Percentiles rank a stretch among this genome's conserved stretches.
These are phyloP conservation scores for Bufo bufo DNA, from an alignment of 2,113 vertebrate genomes.

Conservation along the genomic window DNA sequence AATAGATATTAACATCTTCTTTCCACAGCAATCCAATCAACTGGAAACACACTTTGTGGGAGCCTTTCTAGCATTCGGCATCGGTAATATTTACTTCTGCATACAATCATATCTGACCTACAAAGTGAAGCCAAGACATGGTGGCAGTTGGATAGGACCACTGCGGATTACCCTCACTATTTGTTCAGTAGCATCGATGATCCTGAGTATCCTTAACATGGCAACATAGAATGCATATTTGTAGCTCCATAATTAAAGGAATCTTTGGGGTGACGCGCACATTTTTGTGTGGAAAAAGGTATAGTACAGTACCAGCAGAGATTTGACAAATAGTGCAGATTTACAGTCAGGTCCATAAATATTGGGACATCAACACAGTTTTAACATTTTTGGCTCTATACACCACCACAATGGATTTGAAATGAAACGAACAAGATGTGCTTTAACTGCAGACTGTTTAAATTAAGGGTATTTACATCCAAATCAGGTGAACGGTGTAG, in stretches of 20 bases:
- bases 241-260: neutral
- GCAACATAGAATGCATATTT: neutral
- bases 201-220: constrained; percentile 79
- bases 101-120: constrained; percentile 73
- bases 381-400: too few relatives aligned
- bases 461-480: too few relatives aligned
- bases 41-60: constrained; percentile 70
- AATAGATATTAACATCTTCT: constrained; percentile 2
- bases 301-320: too few relatives aligned
- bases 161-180: constrained; percentile 67
- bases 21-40: constrained; percentile 70
- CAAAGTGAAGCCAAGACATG: constrained; percentile 61
- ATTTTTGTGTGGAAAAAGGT: too few relatives aligned
- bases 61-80: constrained; percentile 74
- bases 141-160: constrained; percentile 66
- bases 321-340: too few relatives aligned
- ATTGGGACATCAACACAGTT: too few relatives aligned
- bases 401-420: too few relatives aligned
- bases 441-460: too few relatives aligned
- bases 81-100: constrained; percentile 80
- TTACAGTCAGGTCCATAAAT: too few relatives aligned
- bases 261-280: too few relatives aligned
- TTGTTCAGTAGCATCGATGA: constrained; percentile 63
- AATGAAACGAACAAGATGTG: too few relatives aligned
- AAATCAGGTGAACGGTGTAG: too few relatives aligned